Conservation (phyloP, 2,888 invertebrate genomes). For the Selenia dentaria region DNA sequence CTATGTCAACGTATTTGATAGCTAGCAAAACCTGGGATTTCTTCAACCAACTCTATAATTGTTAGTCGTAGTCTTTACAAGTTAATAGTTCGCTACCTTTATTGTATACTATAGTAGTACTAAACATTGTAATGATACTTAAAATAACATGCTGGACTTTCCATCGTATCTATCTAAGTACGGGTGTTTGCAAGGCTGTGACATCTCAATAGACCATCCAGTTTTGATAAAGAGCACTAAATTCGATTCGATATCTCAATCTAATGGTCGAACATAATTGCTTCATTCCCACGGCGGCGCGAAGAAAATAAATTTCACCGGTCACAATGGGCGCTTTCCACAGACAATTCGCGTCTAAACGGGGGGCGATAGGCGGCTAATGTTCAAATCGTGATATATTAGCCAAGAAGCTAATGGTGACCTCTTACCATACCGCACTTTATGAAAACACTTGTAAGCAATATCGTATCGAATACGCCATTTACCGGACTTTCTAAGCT, state of each 20-base stretch:
- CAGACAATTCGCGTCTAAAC: constrained; percentile 67
- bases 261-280: constrained; percentile 62
- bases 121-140: no score
- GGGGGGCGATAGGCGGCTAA: constrained; percentile 67
- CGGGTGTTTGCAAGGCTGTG: background rate
- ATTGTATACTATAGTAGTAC: no score
- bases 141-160: no score
- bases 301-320: constrained; percentile 70
- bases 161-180: no score
- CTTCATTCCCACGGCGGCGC: constrained; percentile 67
- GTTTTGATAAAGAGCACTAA: constrained; percentile 50
- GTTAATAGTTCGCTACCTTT: no score
- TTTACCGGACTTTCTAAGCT: constrained; percentile 53
- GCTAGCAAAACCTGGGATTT: no score
- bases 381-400: constrained; percentile 71
- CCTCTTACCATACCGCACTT: constrained; percentile 57
- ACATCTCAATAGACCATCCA: constrained; percentile 12
- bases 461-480: constrained; percentile 25
- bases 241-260: constrained; percentile 62
- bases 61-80: no score
- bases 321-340: constrained; percentile 72
- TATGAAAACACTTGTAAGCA: constrained; percentile 36
- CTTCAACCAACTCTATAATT: no score
- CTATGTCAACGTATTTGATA: constrained; percentile 23
- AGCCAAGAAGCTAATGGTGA: constrained; percentile 61